Percentiles rank a stretch among this genome's conserved stretches.
These are phyloP conservation scores for Heliocidaris tuberculata DNA, from an alignment of 35 echinoderm and acorn worm species.

Conservation along the genomic window DNA sequence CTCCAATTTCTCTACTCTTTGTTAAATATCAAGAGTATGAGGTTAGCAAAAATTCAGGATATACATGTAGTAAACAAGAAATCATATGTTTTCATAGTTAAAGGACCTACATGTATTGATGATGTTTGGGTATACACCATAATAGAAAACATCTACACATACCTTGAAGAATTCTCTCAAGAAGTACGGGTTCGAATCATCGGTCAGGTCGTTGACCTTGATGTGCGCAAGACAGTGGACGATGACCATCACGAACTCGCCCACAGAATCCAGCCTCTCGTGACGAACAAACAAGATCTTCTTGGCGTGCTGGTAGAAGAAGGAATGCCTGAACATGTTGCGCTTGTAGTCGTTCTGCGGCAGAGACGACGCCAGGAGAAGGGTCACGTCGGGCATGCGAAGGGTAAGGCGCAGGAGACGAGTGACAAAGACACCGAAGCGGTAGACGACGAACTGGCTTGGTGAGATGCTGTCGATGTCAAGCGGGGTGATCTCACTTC, in stretches of 20 bases:
- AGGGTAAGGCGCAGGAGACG: conserved; percentile 71
- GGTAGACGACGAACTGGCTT: conserved; percentile 94
- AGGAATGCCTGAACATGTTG: conserved; percentile 97
- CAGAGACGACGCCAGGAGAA: conserved; percentile 74
- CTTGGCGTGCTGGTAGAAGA: conserved; percentile 94
- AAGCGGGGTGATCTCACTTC: conserved; percentile 72
- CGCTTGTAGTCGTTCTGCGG: conserved; percentile 90
- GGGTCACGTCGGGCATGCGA: conserved; percentile 78
- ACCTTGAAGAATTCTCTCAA: conserved; percentile 96
- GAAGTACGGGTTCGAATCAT: conserved; percentile 83
- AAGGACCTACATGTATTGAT: no score
- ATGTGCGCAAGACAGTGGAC: conserved; percentile 93
- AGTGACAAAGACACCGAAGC: conserved; percentile 93
- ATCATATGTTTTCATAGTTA: no score
- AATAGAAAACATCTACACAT: no score
- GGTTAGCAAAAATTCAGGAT: no score
- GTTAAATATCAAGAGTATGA: no score
- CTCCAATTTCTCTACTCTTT: no score
- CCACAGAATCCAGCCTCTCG: conserved; percentile 91
- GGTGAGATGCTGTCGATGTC: conserved; percentile 97
- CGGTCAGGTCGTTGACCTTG: conserved; percentile 81
- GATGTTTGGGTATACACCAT: no score
- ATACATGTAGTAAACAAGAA: no score
- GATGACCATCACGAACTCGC: conserved; percentile 94
- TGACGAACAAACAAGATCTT: conserved; percentile 88